Evolutionary conservation across 2,113 vertebrate species (phyloP).

Genomic region (Amphiprion percula): DNA sequence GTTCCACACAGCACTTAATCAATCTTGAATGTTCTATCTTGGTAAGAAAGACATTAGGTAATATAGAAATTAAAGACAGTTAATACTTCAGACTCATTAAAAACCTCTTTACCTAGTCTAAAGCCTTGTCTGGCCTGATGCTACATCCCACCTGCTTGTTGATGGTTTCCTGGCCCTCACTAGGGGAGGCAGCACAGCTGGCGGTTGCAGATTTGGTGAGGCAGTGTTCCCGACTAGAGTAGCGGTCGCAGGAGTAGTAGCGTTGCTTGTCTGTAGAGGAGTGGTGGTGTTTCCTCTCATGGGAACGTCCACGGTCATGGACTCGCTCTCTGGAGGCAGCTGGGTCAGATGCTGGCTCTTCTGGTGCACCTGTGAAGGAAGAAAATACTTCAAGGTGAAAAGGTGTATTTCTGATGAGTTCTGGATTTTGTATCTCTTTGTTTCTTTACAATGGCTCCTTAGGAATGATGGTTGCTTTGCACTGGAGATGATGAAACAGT

Average conservation of each 20-base stretch:
- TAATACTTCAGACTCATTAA: too few relatives aligned
- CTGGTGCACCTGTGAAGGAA: conserved; percentile 55
- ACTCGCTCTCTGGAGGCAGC: conserved; percentile 79
- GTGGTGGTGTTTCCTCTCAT: conserved; percentile 93
- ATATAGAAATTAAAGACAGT: too few relatives aligned
- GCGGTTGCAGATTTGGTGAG: conserved; percentile 87
- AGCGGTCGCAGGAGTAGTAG: conserved; percentile 97
- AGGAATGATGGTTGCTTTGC: too few relatives aligned
- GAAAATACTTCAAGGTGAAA: not conserved
- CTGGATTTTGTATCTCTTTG: too few relatives aligned
- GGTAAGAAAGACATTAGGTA: too few relatives aligned
- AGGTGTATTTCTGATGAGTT: too few relatives aligned
- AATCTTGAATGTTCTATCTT: too few relatives aligned
- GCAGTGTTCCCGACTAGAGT: conserved; percentile 90
- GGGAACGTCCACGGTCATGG: conserved; percentile 92
- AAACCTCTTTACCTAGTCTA: too few relatives aligned
- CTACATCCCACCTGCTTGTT: conserved; percentile 90
- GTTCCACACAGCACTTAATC: too few relatives aligned
- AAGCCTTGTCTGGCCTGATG: not conserved
- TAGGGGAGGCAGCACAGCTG: conserved; percentile 91
- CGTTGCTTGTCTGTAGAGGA: conserved; percentile 94
- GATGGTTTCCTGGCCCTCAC: conserved; percentile 84
- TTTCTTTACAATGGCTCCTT: too few relatives aligned
- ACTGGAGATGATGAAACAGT: too few relatives aligned
- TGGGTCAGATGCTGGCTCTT: conserved; percentile 68